Evolutionary conservation across 2,113 vertebrate genomes (phyloP).

Genomic region (Meleagris gallopavo): DNA sequence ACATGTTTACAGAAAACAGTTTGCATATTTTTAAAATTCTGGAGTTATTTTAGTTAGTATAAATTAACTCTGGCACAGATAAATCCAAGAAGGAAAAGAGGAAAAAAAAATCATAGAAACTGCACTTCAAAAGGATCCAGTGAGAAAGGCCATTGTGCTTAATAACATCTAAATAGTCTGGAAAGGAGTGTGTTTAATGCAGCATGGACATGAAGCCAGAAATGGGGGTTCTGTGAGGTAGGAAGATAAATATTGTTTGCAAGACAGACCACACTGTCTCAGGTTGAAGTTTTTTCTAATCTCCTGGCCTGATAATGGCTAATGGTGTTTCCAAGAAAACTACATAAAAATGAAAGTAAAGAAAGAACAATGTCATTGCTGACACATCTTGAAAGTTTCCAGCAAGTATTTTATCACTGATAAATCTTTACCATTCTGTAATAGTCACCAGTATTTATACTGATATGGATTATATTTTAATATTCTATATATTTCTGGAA

Average conservation of each 20-base stretch:
- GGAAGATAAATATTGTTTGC: neutral
- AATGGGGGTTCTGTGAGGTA: neutral
- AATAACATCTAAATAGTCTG: neutral
- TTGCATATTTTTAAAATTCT: neutral
- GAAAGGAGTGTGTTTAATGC: neutral
- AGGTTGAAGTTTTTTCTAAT: neutral
- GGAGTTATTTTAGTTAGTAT: neutral
- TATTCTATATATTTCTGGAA: neutral
- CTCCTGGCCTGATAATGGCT: neutral
- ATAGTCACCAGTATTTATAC: neutral
- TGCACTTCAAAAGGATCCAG: neutral
- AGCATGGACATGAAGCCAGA: neutral
- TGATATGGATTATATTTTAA: neutral
- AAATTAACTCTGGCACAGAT: neutral
- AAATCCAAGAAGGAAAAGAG: neutral
- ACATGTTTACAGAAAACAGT: neutral
- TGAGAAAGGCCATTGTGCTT: neutral
- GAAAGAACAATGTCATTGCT: neutral
- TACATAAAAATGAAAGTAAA: neutral
- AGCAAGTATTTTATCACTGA: neutral
- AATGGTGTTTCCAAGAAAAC: neutral
- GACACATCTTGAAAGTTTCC: neutral
- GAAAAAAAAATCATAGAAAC: rapidly evolving
- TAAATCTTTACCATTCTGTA: neutral
- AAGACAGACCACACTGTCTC: neutral